Percentiles rank a stretch among this genome's conserved stretches.
These are phyloP conservation scores for Macaca fascicularis DNA, from an alignment of 2,113 vertebrate genomes.

Conservation along the genomic window DNA sequence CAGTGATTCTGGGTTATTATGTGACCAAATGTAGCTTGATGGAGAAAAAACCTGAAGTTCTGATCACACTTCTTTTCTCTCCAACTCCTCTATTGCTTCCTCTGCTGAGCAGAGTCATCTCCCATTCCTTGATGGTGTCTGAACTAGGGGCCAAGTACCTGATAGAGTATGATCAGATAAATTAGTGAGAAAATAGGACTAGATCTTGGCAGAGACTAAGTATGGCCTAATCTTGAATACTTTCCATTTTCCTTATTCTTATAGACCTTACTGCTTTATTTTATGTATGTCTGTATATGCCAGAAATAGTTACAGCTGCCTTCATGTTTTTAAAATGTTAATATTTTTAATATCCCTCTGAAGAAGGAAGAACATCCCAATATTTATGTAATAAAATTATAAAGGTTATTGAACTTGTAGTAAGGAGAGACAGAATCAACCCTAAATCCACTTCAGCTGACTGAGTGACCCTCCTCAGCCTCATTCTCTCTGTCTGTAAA, in stretches of 20 bases:
- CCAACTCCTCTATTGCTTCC: fast-evolving
- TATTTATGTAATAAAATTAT: background rate
- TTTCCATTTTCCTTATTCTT: background rate
- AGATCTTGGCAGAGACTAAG: background rate
- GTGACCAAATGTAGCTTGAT: background rate
- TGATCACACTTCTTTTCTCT: background rate
- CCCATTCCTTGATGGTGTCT: background rate
- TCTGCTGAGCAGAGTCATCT: background rate
- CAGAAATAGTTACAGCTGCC: background rate
- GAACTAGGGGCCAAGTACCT: background rate
- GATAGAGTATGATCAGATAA: background rate
- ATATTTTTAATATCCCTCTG: background rate
- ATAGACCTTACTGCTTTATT: background rate
- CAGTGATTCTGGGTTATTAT: fast-evolving
- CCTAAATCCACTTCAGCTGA: background rate
- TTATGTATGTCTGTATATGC: background rate
- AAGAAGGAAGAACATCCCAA: background rate
- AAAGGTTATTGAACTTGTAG: background rate
- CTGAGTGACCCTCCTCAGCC: background rate
- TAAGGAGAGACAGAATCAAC: background rate
- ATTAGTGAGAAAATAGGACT: no score
- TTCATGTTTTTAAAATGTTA: background rate
- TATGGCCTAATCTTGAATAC: background rate
- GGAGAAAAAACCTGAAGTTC: background rate
- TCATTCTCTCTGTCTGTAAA: background rate